A percentile compares a stretch with the other conserved stretches of the same genome.
These are phyloP conservation scores for Carassius gibelio DNA, from an alignment of 2,113 vertebrate genomes.

Conservation along the genomic window DNA sequence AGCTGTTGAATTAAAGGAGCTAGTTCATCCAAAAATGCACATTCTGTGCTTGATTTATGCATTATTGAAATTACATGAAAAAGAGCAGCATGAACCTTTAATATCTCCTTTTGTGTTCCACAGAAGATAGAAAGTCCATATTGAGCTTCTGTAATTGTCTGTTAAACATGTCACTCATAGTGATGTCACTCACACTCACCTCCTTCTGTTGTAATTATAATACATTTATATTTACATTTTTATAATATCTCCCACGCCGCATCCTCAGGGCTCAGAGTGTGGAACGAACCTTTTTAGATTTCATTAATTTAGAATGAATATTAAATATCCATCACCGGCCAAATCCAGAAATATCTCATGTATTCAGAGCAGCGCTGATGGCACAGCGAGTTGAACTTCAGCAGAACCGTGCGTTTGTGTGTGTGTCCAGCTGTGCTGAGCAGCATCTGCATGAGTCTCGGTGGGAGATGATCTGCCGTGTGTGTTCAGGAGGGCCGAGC, in stretches of 20 bases:
- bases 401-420: conserved; percentile 26
- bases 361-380: conserved; percentile 42
- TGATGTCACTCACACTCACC: no score
- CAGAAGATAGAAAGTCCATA: background rate
- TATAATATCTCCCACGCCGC: background rate
- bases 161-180: background rate
- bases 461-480: background rate
- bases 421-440: conserved; percentile 16
- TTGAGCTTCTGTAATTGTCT: background rate
- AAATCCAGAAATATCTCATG: conserved; percentile 44
- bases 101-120: background rate
- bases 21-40: background rate
- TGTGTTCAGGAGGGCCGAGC: background rate
- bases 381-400: conserved; percentile 34
- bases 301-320: conserved; percentile 21
- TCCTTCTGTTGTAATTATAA: conserved; percentile 13
- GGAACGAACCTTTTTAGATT: background rate
- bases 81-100: background rate
- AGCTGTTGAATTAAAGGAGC: background rate
- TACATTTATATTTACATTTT: background rate
- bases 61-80: background rate
- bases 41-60: background rate
- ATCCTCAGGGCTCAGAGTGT: conserved; percentile 1
- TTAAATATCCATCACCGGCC: conserved; percentile 12
- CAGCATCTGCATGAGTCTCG: conserved; percentile 14